These are phyloP conservation scores for Labeo calbasu DNA, from an alignment of 2,797 vertebrate genomes.

Conservation along the genomic window DNA sequence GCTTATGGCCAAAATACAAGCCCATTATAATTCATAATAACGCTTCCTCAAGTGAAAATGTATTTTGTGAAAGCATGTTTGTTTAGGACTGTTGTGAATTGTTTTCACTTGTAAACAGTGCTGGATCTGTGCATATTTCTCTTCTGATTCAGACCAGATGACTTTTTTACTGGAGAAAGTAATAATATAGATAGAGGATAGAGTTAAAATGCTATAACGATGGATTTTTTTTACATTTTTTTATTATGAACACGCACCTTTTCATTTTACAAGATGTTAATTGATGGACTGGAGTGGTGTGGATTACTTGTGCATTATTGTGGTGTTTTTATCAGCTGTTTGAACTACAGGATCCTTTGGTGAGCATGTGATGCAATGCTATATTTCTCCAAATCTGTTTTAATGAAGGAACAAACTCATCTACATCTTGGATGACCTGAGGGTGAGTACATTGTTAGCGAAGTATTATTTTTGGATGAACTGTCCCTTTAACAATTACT, in stretches of 20 bases:
- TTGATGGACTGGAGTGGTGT: neutral
- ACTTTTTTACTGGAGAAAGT: neutral
- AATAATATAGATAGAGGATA: neutral
- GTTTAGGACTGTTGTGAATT: neutral
- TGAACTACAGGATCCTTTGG: neutral
- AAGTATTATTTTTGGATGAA: neutral
- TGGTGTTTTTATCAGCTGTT: neutral
- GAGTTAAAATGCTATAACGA: neutral
- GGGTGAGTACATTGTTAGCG: neutral
- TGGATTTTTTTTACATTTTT: neutral
- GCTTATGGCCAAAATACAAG: too few species aligned
- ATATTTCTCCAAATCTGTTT: neutral
- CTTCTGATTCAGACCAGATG: neutral
- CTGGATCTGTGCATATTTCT: neutral
- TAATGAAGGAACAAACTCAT: neutral
- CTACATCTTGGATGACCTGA: neutral
- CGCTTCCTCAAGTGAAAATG: neutral
- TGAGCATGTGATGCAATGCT: neutral
- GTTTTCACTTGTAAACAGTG: neutral
- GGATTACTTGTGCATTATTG: neutral
- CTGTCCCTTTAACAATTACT: neutral
- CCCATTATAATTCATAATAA: neutral
- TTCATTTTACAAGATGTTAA: neutral
- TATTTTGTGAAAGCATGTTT: neutral
- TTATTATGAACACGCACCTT: neutral